Conservation (phyloP, 2,797 vertebrate species). For the Liparis tanakae region DNA sequence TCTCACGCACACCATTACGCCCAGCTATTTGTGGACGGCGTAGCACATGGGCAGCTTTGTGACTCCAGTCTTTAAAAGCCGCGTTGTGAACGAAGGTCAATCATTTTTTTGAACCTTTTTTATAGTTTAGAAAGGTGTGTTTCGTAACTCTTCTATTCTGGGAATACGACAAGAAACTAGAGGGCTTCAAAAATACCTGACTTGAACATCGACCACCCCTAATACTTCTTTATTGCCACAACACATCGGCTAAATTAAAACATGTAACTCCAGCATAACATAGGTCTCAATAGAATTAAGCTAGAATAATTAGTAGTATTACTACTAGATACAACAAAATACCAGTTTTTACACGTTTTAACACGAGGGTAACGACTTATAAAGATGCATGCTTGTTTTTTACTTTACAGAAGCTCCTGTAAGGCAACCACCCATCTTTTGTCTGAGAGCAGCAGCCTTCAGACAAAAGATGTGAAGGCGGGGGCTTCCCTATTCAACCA, state of each 20-base stretch:
- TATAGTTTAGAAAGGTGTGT: constrained; percentile 14
- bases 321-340: background rate
- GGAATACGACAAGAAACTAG: constrained; percentile 6
- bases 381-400: constrained; percentile 10
- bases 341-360: constrained; percentile 25
- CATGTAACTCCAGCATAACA: background rate
- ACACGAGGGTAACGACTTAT: constrained; percentile 31
- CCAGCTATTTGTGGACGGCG: constrained; percentile 48
- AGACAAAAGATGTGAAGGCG: constrained; percentile 66
- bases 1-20: constrained; percentile 32
- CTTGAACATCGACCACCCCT: constrained; percentile 1
- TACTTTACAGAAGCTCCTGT: constrained; percentile 21
- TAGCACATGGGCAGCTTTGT: constrained; percentile 45
- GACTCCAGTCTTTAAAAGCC: constrained; percentile 33
- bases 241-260: constrained; percentile 4
- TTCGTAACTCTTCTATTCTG: constrained; percentile 26
- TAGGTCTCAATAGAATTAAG: background rate
- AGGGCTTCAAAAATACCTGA: background rate
- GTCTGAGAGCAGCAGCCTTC: constrained; percentile 28
- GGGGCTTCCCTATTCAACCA: constrained; percentile 59
- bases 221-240: constrained; percentile 16
- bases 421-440: constrained; percentile 20
- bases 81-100: constrained; percentile 45
- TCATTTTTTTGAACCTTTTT: constrained; percentile 26
- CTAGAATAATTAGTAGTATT: background rate